Evolutionary conservation across 2,113 vertebrate species (phyloP).

Genomic region (Anoplopoma fimbria): DNA sequence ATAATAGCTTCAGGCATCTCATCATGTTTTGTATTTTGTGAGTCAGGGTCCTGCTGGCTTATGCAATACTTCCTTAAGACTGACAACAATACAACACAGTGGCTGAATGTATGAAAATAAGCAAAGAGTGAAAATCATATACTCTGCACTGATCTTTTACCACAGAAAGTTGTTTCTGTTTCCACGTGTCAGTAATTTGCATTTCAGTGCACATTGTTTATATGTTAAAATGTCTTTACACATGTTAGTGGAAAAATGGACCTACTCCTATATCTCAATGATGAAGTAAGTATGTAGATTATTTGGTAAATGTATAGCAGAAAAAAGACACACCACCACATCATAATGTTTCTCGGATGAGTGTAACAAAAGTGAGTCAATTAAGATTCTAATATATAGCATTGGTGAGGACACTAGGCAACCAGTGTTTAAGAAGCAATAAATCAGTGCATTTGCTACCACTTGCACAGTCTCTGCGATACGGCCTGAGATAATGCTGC

Average conservation of each 20-base stretch:
- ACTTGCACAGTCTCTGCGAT: conserved; percentile 59
- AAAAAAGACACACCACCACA: neutral
- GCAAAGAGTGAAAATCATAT: neutral
- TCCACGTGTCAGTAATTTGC: neutral
- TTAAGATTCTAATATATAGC: conserved; percentile 33
- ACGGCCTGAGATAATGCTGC: conserved; percentile 58
- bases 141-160: neutral
- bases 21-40: conserved; percentile 6
- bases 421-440: conserved; percentile 59
- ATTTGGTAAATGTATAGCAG: neutral
- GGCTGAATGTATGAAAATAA: neutral
- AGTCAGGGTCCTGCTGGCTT: neutral
- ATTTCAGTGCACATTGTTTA: neutral
- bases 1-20: neutral
- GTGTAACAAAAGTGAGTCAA: conserved; percentile 32
- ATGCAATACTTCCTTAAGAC: neutral
- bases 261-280: neutral
- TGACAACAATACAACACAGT: neutral
- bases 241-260: neutral
- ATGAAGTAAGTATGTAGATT: neutral
- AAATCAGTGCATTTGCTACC: conserved; percentile 32
- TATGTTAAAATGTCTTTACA: neutral
- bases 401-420: conserved; percentile 44
- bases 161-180: neutral
- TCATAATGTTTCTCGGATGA: neutral